phyloP scores from a whole-genome alignment of 2,113 vertebrate genomes.

The Glareola pratincola region DNA sequence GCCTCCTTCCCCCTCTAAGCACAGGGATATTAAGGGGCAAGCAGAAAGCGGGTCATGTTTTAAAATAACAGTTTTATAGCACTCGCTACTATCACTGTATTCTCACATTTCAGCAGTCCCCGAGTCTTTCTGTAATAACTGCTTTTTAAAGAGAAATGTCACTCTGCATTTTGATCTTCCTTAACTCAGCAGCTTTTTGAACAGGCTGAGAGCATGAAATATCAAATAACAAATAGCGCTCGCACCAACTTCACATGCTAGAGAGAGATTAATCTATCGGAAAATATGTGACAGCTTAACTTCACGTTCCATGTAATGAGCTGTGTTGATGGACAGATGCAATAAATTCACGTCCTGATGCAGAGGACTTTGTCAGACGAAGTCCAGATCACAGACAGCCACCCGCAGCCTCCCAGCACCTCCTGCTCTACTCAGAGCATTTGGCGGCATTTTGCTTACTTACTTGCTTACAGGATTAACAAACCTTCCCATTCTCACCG shows the following conservation, averaged over 20 bases:
- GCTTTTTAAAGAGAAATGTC: background rate
- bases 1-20: background rate
- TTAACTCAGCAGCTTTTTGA: conserved; percentile 17
- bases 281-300: conserved; percentile 48
- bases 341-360: background rate
- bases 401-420: background rate
- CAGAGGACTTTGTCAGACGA: conserved; percentile 29
- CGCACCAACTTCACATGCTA: background rate
- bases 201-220: conserved; percentile 18
- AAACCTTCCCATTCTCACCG: background rate
- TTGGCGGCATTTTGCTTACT: background rate
- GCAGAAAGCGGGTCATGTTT: background rate
- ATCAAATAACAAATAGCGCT: conserved; percentile 5
- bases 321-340: conserved; percentile 16
- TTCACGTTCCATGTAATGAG: conserved; percentile 8
- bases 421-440: background rate
- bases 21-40: background rate
- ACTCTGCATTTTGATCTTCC: conserved; percentile 17
- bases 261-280: conserved; percentile 33
- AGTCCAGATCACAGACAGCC: conserved; percentile 10
- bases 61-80: conserved; percentile 22
- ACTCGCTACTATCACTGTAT: background rate
- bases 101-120: background rate
- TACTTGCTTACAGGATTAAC: background rate
- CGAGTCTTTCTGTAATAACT: background rate